Evolutionary conservation across 2,113 vertebrate genomes (phyloP), one percentile per base, ranked within the genome.

Genomic region (Zosterops hypoxanthus): DNA sequence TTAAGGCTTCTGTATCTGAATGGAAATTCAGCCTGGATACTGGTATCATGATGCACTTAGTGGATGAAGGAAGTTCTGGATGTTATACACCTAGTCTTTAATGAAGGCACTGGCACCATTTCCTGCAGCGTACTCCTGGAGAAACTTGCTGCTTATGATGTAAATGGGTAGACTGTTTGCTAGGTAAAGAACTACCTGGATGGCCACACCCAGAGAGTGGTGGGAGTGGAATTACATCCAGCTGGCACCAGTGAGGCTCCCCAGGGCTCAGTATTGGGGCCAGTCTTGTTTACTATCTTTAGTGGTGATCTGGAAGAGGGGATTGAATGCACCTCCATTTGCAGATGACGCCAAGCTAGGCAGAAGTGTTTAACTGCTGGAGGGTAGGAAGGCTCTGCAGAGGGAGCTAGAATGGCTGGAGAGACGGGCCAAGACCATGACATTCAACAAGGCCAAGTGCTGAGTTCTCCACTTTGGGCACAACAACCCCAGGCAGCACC

Each of bases 401-500:
- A 81, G 5, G 12, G 18, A 72, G 6, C 14, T 36, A 36, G 26
- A 72, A 12, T 12, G 36, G 14, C 26, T 36, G 75, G 34, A 72
- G 31, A 17, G 7, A 56, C 56, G 11, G 24, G 31, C 50, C 42
- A 39, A 63, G 41, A 61, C 8, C 25, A 41, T 9, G 19, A 24
- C 20, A 34, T 36, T 50, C 14, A 42, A 26, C 34, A 72, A 12
- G 13, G 25, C 34, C 42, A 31, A 23, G 36, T 9, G 22, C 36
- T 16, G 26, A 4, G 21, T 57, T 9, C 65, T 34, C 20, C 56
- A 21, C 34, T 41, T 49, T 24, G 57, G 21, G 26, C 50, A 49
- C 42, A 47, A 16, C 20, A 79, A 7, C 49, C 11, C 24, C 29
- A 57, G 9, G 9, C 26, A 80, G 42, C 0, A 0, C 26, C 33